Percentiles rank a stretch among this genome's conserved stretches.
Conservation (phyloP, 2,888 invertebrate species). For the Eucera pruinosa region DNA sequence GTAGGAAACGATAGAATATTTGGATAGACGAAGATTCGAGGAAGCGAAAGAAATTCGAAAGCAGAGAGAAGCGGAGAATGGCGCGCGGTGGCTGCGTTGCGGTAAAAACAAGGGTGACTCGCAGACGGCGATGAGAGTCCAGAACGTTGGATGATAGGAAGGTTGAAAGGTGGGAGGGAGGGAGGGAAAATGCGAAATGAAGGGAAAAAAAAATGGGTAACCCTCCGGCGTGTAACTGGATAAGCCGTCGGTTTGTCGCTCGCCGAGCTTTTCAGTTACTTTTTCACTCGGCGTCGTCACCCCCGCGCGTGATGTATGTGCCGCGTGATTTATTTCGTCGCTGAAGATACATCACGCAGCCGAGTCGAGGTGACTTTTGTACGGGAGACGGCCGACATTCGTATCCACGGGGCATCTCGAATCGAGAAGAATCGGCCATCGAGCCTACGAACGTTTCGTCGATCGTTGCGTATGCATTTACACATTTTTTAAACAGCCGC, state of each 20-base stretch:
- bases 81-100: too few species aligned
- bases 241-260: constrained; percentile 78
- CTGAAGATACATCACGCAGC: constrained; percentile 57
- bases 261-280: constrained; percentile 74
- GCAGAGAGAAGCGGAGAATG: too few species aligned
- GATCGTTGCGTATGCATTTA: neutral
- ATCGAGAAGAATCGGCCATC: constrained; percentile 7
- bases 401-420: constrained; percentile 25
- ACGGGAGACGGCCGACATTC: constrained; percentile 42
- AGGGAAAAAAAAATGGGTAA: constrained; percentile 60
- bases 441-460: neutral
- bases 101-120: constrained; percentile 42
- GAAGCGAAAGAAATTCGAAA: too few species aligned
- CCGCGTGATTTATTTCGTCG: constrained; percentile 72
- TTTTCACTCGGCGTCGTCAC: constrained; percentile 71
- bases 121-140: constrained; percentile 45
- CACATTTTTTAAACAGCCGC: too few species aligned
- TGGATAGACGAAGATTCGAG: constrained; percentile 22
- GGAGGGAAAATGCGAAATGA: constrained; percentile 56
- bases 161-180: too few species aligned
- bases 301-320: constrained; percentile 71
- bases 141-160: constrained; percentile 25
- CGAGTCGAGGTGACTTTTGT: constrained; percentile 58
- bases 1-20: too few species aligned
- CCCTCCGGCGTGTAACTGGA: constrained; percentile 72